phyloP scores from a whole-genome alignment of 2,113 vertebrate species.

The Butorides virescens region DNA sequence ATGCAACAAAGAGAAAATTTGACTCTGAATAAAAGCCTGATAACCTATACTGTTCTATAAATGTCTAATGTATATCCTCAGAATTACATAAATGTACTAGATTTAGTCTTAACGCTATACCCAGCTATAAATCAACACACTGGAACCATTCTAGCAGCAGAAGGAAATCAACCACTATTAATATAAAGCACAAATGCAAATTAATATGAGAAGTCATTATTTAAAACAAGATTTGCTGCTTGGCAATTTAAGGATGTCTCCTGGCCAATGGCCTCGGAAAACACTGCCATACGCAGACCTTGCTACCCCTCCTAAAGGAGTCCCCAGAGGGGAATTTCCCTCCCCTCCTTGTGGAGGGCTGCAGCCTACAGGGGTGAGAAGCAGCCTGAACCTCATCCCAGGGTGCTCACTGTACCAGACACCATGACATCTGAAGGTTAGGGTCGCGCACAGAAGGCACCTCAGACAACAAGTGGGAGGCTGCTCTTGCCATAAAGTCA shows the following conservation, averaged over 20 bases:
- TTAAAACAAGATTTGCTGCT: neutral
- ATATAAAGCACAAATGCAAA: neutral
- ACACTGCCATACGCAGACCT: neutral
- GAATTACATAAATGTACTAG: neutral
- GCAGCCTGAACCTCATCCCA: neutral
- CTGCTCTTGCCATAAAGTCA: neutral
- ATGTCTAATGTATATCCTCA: neutral
- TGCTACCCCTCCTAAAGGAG: neutral
- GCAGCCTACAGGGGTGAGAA: neutral
- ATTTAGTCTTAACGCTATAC: neutral
- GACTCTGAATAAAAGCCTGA: neutral
- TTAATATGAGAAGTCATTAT: neutral
- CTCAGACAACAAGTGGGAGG: neutral
- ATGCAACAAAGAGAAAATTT: neutral
- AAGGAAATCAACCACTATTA: neutral
- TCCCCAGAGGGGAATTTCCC: neutral
- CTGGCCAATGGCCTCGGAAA: neutral
- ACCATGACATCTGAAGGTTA: neutral
- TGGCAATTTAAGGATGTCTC: neutral
- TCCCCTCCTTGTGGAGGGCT: neutral
- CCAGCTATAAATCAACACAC: neutral
- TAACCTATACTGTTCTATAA: neutral
- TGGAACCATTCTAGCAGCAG: neutral
- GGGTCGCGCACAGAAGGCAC: neutral
- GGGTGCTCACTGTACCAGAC: neutral